Evolutionary conservation across 2,113 vertebrate genomes (phyloP), one percentile per base, ranked within the genome.

Genomic region (Microcebus ravelobensis): DNA sequence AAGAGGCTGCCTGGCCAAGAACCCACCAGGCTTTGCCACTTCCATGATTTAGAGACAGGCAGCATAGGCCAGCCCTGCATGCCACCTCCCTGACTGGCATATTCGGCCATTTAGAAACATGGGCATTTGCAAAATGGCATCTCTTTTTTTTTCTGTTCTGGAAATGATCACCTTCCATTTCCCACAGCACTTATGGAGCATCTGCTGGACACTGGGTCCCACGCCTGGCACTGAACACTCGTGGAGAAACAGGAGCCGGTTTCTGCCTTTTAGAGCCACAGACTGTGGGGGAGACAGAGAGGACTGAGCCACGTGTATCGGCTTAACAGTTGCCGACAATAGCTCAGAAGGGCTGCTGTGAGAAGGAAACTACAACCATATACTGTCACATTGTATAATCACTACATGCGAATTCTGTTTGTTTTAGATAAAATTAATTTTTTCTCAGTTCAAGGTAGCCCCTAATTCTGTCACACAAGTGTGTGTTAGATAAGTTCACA

Each of bases 211-310:
- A 4, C 48, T 52, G 45, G n/a, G 14, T 15, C 34, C 12, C 39
- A 1, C 36, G 71, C 63, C 84, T 52, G 48, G 31, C 18, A 27
- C 10, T 50, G n/a, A 29, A 86, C 61, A 57, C n/a, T 59, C 31
- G 3, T 25, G 42, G 23, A 85, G 31, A 31, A 80, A 74, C 61
- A 48, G 8, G 11, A 74, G 25, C 8, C 8, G 15, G 17, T n/a
- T 52, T 95, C 76, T 67, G 55, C n/a, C 20, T 94, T 93, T n/a
- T n/a, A 77, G 76, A 95, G 63, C n/a, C 95, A 77, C 4, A 4
- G 25, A 7, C 74, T 52, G 0, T 74, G 12, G 14, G 6, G 34
- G 8, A 79, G 68, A 77, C 50, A 52, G 87, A 77, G 70, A 61
- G 70, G 31, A 52, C n/a, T n/a, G 79, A 87, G 52, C 31, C 31